Evolutionary conservation across 2,113 vertebrate genomes (phyloP).

Genomic region (Urocynchramus pylzowi): DNA sequence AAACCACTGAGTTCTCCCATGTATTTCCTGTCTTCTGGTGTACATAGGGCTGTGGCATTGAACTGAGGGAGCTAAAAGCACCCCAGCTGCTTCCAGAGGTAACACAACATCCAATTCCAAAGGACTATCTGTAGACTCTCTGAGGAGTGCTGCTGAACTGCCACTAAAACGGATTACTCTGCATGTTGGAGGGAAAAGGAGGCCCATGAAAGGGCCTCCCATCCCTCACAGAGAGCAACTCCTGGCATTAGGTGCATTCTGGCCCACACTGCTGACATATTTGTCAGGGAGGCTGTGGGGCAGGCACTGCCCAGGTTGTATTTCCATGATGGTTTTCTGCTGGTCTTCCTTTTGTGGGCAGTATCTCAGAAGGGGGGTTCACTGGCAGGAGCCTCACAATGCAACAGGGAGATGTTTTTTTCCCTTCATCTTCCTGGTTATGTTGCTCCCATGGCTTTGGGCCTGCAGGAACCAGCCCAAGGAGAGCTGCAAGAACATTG

Average conservation of each 20-base stretch:
- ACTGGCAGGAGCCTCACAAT: accelerated
- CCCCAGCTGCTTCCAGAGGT: not conserved
- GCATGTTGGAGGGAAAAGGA: not conserved
- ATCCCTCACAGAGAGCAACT: not conserved
- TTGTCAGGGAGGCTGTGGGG: not conserved
- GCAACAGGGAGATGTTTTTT: not conserved
- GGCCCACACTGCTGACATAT: accelerated
- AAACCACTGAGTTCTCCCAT: not conserved
- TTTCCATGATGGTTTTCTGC: not conserved
- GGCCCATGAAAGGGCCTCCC: not conserved
- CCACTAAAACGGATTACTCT: not conserved
- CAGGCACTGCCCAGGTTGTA: not conserved
- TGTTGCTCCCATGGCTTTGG: not conserved
- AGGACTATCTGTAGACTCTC: not conserved
- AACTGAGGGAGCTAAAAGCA: not conserved
- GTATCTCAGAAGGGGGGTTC: not conserved
- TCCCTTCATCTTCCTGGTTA: not conserved
- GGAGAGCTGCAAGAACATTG: not conserved
- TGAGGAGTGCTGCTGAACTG: not conserved
- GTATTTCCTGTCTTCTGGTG: not conserved
- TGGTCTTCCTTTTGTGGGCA: not conserved
- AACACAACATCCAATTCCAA: not conserved
- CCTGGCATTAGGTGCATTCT: not conserved
- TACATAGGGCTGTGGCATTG: not conserved
- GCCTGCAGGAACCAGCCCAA: not conserved